Evolutionary conservation across 2,888 invertebrate species (phyloP).

Genomic region (Rutpela maculata): DNA sequence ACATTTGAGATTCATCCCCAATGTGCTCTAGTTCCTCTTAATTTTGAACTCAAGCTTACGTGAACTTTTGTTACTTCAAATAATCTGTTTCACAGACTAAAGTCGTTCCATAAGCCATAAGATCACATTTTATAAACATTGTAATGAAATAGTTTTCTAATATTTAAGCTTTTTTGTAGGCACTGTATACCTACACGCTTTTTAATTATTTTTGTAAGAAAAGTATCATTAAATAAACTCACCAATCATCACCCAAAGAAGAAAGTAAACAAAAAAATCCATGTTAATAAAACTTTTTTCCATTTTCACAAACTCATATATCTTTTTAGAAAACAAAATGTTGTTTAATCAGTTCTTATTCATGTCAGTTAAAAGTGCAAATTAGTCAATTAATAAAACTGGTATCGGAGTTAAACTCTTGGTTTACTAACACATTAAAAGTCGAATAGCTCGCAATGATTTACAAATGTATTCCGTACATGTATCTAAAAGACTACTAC

Average conservation of each 20-base stretch:
- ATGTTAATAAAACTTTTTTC: background rate
- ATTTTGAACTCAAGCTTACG: no score
- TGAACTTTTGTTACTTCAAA: no score
- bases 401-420: background rate
- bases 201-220: no score
- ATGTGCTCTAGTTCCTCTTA: no score
- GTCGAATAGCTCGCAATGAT: background rate
- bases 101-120: no score
- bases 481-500: slow-evolving; percentile 15
- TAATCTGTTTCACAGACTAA: no score
- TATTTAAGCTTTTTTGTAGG: no score
- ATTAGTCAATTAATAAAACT: background rate
- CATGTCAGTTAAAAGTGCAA: background rate
- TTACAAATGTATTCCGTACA: slow-evolving; percentile 5
- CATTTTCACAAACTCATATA: slow-evolving; percentile 5
- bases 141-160: no score
- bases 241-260: slow-evolving; percentile 11
- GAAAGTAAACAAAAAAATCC: slow-evolving; percentile 13
- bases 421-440: slow-evolving; percentile 29
- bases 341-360: background rate
- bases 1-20: no score
- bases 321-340: background rate
- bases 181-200: no score
- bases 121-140: no score
- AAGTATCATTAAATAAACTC: background rate